These are phyloP conservation scores for Hormaphis cornu DNA, from an alignment of 1,140 invertebrate genomes.

Conservation along the genomic window DNA sequence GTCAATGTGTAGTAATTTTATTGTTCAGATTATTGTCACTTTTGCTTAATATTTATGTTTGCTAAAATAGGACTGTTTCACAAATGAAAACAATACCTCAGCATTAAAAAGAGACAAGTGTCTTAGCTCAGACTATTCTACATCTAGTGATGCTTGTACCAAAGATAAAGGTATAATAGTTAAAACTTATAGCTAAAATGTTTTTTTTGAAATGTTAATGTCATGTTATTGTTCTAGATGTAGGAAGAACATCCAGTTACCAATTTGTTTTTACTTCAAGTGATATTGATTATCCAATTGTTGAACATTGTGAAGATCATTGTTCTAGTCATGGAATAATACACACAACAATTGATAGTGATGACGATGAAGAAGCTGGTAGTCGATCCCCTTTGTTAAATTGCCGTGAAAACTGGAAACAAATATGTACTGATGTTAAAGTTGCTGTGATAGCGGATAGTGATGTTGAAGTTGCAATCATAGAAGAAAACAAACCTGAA, in stretches of 20 bases:
- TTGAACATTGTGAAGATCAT: slow-evolving; percentile 71
- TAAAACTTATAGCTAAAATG: neutral
- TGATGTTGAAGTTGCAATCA: slow-evolving; percentile 13
- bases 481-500: slow-evolving; percentile 16
- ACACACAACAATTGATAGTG: slow-evolving; percentile 36
- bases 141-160: slow-evolving; percentile 22
- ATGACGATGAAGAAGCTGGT: slow-evolving; percentile 32
- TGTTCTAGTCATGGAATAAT: slow-evolving; percentile 41
- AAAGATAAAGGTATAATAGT: slow-evolving; percentile 21
- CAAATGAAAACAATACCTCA: neutral
- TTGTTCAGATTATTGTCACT: no score
- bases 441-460: neutral
- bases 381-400: slow-evolving; percentile 31
- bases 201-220: slow-evolving; percentile 24
- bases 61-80: neutral
- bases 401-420: neutral
- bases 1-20: no score
- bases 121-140: slow-evolving; percentile 13
- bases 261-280: slow-evolving; percentile 47
- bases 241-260: slow-evolving; percentile 38
- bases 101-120: slow-evolving; percentile 2
- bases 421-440: neutral
- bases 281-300: slow-evolving; percentile 72
- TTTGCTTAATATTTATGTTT: neutral
- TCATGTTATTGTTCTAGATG: slow-evolving; percentile 40